Base-by-base conservation (phyloP, 2,888 invertebrate species). In the Allolobophora icterica region DNA sequence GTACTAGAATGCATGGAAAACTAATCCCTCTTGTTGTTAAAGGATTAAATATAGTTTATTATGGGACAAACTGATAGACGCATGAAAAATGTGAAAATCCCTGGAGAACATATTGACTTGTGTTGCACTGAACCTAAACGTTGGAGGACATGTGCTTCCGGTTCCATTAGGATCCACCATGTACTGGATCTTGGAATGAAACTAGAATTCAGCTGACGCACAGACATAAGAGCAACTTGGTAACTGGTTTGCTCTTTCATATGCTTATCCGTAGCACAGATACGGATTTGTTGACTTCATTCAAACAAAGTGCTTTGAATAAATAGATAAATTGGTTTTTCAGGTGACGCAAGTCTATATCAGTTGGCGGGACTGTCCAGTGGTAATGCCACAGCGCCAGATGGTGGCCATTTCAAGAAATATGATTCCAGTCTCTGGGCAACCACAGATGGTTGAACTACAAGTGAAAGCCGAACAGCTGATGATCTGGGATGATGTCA, bases 331-430 rank as follows among this genome's bases (percentile, higher is more conserved):
- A 38, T 24, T 24, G 35, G 24, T 38, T 38, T 87, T 5, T 21
- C 34, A 94, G 94, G 94, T 94, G 17, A 92, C 94, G n/a, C 94
- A 94, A 91, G 92, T 94, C 3, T 94, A 94, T 91, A 92, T 94
- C 34, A 92, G 93, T 19, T 94, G 94, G 94, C 45, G 91, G 4
- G 91, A 92, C 89, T 91, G 93, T 2, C 93, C 92, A 30, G 93
- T 93, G 42, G 91, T 91, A 8, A 92, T 92, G 91, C 94, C 94
- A 21, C 91, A 93, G 42, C 58, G 93, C 34, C 94, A 94, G 90
- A 92, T 94, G 52, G 94, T 93, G 17, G 94, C 93, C 15, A 94
- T 94, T 89, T 89, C 92, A 17, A 91, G 94, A 34, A 33, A 34
- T 11, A 34, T 90, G 24, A n/a, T 92, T 35, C 45, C 40, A 33